Evolutionary conservation across 35 echinoderm and acorn worm species (phyloP).

Genomic region (Apostichopus japonicus): DNA sequence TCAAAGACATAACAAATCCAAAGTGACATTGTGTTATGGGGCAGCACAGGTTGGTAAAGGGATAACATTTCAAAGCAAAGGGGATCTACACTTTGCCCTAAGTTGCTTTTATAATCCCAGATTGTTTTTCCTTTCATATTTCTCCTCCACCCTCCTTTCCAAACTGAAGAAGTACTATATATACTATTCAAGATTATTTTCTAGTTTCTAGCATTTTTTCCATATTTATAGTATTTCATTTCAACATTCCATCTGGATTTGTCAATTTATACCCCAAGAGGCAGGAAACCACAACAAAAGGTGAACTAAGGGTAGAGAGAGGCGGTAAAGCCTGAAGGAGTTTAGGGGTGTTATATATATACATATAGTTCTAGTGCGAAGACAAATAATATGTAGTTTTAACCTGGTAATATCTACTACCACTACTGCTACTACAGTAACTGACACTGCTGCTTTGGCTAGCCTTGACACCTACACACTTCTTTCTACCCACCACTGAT

Average conservation of each 20-base stretch:
- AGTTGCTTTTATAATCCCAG: too few relatives aligned
- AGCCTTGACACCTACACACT: background rate
- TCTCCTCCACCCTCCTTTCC: too few relatives aligned
- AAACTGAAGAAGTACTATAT: background rate
- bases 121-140: too few relatives aligned
- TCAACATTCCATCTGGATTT: constrained; percentile 36
- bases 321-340: background rate
- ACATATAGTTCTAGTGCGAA: too few relatives aligned
- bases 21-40: background rate
- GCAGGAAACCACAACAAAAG: constrained; percentile 52
- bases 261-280: constrained; percentile 39
- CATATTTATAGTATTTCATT: background rate
- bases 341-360: background rate
- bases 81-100: background rate
- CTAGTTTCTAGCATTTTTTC: too few relatives aligned
- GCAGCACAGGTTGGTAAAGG: background rate
- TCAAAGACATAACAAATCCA: background rate
- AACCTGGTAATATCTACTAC: background rate
- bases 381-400: background rate
- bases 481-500: background rate
- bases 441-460: background rate
- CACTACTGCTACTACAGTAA: background rate
- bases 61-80: constrained; percentile 5
- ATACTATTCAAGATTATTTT: too few relatives aligned
- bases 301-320: constrained; percentile 22